Percentiles rank a stretch among this genome's conserved stretches.
Conservation (phyloP, 2,888 invertebrate genomes). For the Lasioglossum calceatum region DNA sequence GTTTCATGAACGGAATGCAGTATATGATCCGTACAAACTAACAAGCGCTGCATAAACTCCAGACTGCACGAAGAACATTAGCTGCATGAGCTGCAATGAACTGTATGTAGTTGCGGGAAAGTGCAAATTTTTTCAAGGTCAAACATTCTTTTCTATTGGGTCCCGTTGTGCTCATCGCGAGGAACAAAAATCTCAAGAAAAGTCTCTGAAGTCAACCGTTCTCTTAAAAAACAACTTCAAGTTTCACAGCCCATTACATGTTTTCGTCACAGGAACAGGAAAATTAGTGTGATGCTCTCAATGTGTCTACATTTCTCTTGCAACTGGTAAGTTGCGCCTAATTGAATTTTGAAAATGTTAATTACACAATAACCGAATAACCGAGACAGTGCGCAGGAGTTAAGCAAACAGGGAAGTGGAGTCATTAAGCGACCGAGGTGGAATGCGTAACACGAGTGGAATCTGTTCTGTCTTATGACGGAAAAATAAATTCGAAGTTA, state of each 20-base stretch:
- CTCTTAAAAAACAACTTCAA: too few relatives aligned
- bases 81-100: neutral
- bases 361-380: neutral
- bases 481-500: slow-evolving; percentile 5
- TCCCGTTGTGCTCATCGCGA: neutral
- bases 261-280: neutral
- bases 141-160: too few relatives aligned
- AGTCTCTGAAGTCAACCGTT: too few relatives aligned
- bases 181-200: too few relatives aligned
- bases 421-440: neutral
- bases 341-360: neutral
- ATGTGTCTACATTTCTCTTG: neutral
- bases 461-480: neutral
- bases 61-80: neutral
- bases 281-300: too few relatives aligned
- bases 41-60: neutral
- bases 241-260: too few relatives aligned
- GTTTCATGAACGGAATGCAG: neutral
- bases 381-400: neutral
- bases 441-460: neutral
- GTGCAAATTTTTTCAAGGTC: neutral
- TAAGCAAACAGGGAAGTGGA: neutral
- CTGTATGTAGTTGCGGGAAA: neutral
- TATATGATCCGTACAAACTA: neutral
- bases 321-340: neutral